phyloP scores from a whole-genome alignment of 2,888 invertebrate genomes.

The Smittia aterrima region DNA sequence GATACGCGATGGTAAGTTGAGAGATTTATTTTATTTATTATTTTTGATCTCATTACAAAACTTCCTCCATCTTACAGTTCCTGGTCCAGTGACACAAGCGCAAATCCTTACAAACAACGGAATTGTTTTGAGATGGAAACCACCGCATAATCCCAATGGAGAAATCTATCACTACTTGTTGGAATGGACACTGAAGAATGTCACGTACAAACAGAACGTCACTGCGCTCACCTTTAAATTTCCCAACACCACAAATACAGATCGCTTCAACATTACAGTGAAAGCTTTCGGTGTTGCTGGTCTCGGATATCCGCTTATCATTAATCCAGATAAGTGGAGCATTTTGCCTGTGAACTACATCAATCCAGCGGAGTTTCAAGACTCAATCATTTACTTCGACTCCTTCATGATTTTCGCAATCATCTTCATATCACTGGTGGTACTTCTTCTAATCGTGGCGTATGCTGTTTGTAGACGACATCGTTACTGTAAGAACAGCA shows the following conservation, averaged over 20 bases:
- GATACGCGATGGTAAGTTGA: slow-evolving; percentile 51
- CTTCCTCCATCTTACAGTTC: slow-evolving; percentile 45
- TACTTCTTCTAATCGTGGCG: not conserved
- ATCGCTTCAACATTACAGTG: slow-evolving; percentile 52
- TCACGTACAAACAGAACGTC: slow-evolving; percentile 49
- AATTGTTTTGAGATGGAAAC: slow-evolving; percentile 51
- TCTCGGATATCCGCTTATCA: slow-evolving; percentile 23
- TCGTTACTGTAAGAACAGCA: slow-evolving; percentile 45
- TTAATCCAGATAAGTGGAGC: slow-evolving; percentile 2
- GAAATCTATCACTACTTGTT: slow-evolving; percentile 51
- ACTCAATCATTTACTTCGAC: not conserved
- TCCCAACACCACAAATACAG: slow-evolving; percentile 51
- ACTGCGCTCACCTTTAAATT: slow-evolving; percentile 47
- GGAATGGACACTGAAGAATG: slow-evolving; percentile 51
- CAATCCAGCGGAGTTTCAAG: not conserved
- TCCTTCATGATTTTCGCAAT: slow-evolving; percentile 20
- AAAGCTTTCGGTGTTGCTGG: slow-evolving; percentile 53
- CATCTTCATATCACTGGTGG: slow-evolving; percentile 7
- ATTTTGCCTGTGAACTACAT: not conserved
- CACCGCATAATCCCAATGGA: slow-evolving; percentile 52
- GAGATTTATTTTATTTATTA: not conserved
- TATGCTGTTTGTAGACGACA: slow-evolving; percentile 43
- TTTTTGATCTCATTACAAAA: too few relatives aligned
- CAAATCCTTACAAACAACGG: slow-evolving; percentile 50
- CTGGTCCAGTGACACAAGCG: slow-evolving; percentile 52